phyloP scores from a whole-genome alignment of 2,797 vertebrate species.

The Moxostoma hubbsi region DNA sequence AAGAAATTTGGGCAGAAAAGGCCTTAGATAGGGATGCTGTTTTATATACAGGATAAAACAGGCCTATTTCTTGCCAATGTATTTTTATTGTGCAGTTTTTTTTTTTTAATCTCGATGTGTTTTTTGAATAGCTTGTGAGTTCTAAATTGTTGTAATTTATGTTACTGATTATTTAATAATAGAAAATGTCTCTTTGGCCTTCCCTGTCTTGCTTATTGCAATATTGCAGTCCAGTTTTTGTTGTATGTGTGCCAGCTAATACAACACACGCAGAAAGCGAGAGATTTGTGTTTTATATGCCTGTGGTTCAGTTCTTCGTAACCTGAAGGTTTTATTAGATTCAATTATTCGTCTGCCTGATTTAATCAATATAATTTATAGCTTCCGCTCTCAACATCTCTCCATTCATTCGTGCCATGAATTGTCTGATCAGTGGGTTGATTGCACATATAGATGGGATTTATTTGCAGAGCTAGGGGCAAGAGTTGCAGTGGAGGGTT shows the following conservation, averaged over 20 bases:
- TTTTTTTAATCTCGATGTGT: too few relatives aligned
- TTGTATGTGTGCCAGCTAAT: neutral
- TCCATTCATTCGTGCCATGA: neutral
- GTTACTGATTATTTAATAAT: neutral
- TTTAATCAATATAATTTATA: slow-evolving; percentile 19
- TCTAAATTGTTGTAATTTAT: neutral
- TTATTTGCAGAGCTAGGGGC: too few relatives aligned
- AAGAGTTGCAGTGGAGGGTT: too few relatives aligned
- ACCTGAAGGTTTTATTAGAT: slow-evolving; percentile 13
- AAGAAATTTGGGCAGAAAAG: too few relatives aligned
- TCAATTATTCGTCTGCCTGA: neutral
- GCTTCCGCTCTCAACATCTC: neutral
- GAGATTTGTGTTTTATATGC: neutral
- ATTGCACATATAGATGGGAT: too few relatives aligned
- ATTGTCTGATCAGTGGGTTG: neutral
- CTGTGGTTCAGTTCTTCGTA: neutral
- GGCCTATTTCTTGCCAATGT: too few relatives aligned
- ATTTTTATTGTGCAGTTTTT: too few relatives aligned
- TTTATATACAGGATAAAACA: too few relatives aligned
- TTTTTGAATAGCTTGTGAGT: neutral
- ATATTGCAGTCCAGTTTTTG: neutral
- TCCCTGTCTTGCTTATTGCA: neutral
- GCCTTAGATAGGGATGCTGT: too few relatives aligned
- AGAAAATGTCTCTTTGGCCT: neutral
- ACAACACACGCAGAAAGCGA: neutral